Percentiles rank a stretch among this genome's conserved stretches.
Conservation (phyloP, 2,888 invertebrate genomes). For the Lamproptera curius region DNA sequence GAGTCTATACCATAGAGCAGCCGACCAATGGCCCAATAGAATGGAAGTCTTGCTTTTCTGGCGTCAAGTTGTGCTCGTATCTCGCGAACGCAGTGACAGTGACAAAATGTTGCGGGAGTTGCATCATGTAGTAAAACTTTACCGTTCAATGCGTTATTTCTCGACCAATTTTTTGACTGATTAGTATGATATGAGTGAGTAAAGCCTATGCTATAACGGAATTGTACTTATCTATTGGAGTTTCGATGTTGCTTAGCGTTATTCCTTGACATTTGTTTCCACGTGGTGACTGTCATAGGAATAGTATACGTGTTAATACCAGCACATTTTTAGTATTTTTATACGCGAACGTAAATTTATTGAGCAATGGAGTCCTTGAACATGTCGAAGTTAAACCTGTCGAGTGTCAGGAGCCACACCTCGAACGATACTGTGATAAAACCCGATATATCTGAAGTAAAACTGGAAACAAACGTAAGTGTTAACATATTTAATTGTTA, state of each 20-base stretch:
- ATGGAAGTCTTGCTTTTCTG: too few relatives aligned
- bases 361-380: slow-evolving; percentile 64
- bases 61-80: not conserved
- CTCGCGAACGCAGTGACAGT: slow-evolving; percentile 5
- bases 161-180: slow-evolving; percentile 30
- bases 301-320: slow-evolving; percentile 66
- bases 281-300: slow-evolving; percentile 69
- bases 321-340: slow-evolving; percentile 33
- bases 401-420: slow-evolving; percentile 53
- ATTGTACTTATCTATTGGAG: slow-evolving; percentile 31
- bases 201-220: slow-evolving; percentile 29
- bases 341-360: slow-evolving; percentile 35
- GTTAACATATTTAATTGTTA: not conserved
- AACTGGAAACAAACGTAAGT: slow-evolving; percentile 55
- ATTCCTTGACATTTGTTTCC: slow-evolving; percentile 67
- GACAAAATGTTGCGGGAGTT: slow-evolving; percentile 37
- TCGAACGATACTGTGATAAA: slow-evolving; percentile 45
- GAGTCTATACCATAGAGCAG: too few relatives aligned
- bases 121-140: slow-evolving; percentile 27
- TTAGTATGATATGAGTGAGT: slow-evolving; percentile 36
- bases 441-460: slow-evolving; percentile 44
- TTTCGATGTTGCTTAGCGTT: slow-evolving; percentile 34
- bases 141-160: slow-evolving; percentile 25
- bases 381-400: slow-evolving; percentile 64
- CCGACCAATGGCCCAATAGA: not conserved